A percentile compares a stretch with the other conserved stretches of the same genome.
Conservation (phyloP, 2,797 vertebrate species). For the Phylloscopus collybita region DNA sequence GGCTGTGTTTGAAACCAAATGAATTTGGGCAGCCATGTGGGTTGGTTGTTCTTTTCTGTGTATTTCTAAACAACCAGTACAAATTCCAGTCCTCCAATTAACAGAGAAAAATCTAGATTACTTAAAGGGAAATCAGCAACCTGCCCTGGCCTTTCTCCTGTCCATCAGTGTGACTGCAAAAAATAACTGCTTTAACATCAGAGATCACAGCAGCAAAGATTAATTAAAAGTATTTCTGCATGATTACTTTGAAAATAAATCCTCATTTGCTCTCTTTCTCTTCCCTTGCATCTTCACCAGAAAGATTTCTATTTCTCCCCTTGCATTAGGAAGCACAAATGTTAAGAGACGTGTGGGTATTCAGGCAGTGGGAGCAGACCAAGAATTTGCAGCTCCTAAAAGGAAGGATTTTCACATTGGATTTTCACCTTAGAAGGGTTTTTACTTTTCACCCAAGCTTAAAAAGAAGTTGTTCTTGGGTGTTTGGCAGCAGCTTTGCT, state of each 20-base stretch:
- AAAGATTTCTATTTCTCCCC: neutral
- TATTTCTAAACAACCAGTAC: neutral
- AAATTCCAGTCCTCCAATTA: neutral
- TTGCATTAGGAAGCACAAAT: neutral
- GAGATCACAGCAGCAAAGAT: neutral
- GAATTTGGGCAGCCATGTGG: neutral
- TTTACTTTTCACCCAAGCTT: neutral
- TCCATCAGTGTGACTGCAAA: neutral
- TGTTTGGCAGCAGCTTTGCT: neutral
- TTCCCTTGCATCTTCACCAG: neutral
- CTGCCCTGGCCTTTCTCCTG: neutral
- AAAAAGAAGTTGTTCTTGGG: slow-evolving; percentile 6
- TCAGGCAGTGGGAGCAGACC: neutral
- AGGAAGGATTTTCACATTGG: neutral
- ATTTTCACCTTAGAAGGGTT: neutral
- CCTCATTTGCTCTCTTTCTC: neutral
- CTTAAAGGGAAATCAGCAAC: neutral
- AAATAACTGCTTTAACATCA: neutral
- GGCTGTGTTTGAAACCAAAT: neutral
- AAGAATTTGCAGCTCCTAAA: slow-evolving; percentile 7
- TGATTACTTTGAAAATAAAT: neutral
- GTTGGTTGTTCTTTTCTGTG: neutral
- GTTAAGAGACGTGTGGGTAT: neutral
- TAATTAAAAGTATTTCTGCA: neutral
- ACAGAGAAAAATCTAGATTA: neutral